These are phyloP conservation scores for Lingula anatina DNA, from an alignment of 2,888 invertebrate genomes.

Conservation along the genomic window DNA sequence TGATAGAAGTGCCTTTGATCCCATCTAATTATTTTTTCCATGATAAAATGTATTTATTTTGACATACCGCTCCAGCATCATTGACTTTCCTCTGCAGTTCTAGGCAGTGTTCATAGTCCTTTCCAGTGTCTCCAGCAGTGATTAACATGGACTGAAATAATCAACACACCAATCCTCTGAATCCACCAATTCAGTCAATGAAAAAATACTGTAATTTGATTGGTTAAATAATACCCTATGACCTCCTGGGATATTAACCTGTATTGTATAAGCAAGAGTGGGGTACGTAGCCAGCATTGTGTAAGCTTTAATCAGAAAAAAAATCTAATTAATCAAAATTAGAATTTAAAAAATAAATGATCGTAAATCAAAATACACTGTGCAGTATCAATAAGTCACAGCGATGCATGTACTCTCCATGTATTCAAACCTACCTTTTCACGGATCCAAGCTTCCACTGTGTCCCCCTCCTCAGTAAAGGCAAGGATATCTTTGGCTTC, in stretches of 20 bases:
- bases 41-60: too few relatives aligned
- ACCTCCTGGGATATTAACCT: too few relatives aligned
- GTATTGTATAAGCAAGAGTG: too few relatives aligned
- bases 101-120: slow-evolving; percentile 93
- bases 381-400: background rate
- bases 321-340: too few relatives aligned
- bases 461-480: slow-evolving; percentile 93
- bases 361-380: background rate
- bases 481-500: slow-evolving; percentile 96
- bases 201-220: too few relatives aligned
- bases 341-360: background rate
- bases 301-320: too few relatives aligned
- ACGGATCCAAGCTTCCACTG: slow-evolving; percentile 94
- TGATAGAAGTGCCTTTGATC: too few relatives aligned
- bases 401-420: slow-evolving; percentile 23
- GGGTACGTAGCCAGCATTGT: too few relatives aligned
- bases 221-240: too few relatives aligned
- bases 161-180: slow-evolving; percentile 1
- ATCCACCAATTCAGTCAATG: too few relatives aligned
- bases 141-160: slow-evolving; percentile 60
- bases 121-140: slow-evolving; percentile 86
- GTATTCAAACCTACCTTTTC: slow-evolving; percentile 96
- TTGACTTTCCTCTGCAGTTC: slow-evolving; percentile 85
- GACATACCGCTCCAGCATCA: slow-evolving; percentile 71
- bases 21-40: too few relatives aligned